Percentiles rank a stretch among this genome's conserved stretches.
phyloP scores from a whole-genome alignment of 1,140 invertebrate genomes.

The Carcinoscorpius rotundicauda region DNA sequence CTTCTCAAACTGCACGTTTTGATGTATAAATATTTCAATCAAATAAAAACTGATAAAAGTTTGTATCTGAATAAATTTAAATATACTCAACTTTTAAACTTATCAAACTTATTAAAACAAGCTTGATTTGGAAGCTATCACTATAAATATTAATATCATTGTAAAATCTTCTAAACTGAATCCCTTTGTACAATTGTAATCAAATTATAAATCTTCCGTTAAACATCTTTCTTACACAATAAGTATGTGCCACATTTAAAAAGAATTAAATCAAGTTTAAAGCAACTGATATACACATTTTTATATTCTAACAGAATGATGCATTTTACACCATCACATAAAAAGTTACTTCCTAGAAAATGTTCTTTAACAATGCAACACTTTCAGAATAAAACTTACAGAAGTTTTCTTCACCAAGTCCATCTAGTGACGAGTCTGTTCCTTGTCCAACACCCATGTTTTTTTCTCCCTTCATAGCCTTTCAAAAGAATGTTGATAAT shows the following conservation, averaged over 20 bases:
- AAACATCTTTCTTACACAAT: background rate
- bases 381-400: conserved; percentile 12
- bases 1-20: too few relatives aligned
- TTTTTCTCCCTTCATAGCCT: conserved; percentile 32
- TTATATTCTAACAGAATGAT: background rate
- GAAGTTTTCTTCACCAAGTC: conserved; percentile 24
- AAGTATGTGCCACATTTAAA: background rate
- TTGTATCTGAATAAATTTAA: too few relatives aligned
- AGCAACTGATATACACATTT: background rate
- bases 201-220: too few relatives aligned
- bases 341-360: background rate
- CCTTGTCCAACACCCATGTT: conserved; percentile 19
- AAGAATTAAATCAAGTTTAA: background rate
- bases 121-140: too few relatives aligned
- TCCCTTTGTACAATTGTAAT: too few relatives aligned
- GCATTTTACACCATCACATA: background rate
- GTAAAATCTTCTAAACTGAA: too few relatives aligned
- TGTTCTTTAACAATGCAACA: background rate
- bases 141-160: too few relatives aligned
- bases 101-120: too few relatives aligned
- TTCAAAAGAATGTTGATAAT: conserved; percentile 9
- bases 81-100: too few relatives aligned
- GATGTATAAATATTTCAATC: too few relatives aligned
- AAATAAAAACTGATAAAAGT: too few relatives aligned
- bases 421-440: conserved; percentile 22